phyloP scores from a whole-genome alignment of 2,113 vertebrate species.

The Apeltes quadracus region DNA sequence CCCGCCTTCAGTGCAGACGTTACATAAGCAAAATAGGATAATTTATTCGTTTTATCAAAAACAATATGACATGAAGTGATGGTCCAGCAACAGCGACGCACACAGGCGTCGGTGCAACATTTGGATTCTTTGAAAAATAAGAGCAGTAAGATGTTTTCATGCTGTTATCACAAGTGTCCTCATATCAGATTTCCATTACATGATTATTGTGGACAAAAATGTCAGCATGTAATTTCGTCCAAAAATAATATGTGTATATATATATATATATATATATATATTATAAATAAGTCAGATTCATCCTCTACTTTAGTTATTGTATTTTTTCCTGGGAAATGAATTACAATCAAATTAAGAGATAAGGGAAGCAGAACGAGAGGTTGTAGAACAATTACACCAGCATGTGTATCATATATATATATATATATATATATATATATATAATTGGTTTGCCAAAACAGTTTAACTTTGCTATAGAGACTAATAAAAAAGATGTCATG shows the following conservation, averaged over 20 bases:
- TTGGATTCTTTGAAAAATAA: not conserved
- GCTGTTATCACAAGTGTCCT: not conserved
- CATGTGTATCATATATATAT: no score
- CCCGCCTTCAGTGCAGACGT: no score
- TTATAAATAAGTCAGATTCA: not conserved
- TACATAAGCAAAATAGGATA: no score
- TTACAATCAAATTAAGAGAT: not conserved
- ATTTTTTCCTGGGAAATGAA: not conserved
- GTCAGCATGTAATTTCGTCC: not conserved
- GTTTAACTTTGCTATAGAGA: not conserved
- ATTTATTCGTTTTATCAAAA: no score
- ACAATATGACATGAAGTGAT: no score
- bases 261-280: no score
- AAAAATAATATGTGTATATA: no score
- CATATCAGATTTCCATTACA: not conserved
- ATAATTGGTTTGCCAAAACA: not conserved
- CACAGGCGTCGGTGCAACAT: no score
- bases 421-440: no score
- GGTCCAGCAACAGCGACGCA: not conserved
- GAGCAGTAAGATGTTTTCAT: not conserved
- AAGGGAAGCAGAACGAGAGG: not conserved
- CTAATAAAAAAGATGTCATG: constrained; percentile 37
- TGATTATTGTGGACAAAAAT: not conserved
- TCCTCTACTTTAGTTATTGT: not conserved
- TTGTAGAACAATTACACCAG: no score